Conservation (phyloP, 2,113 vertebrate species). For the Aramus guarauna region DNA sequence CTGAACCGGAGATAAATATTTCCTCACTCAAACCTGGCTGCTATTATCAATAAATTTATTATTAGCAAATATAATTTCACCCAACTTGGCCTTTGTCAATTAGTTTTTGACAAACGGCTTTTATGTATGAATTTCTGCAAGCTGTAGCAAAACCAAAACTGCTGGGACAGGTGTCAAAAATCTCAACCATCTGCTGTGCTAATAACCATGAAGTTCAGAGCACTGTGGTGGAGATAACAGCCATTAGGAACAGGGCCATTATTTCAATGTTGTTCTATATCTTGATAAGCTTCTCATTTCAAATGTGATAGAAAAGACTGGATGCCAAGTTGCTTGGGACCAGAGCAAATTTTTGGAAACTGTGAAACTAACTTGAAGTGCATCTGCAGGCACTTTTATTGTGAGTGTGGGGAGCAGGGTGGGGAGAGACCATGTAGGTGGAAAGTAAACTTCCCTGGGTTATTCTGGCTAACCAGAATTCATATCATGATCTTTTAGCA, state of each 20-base stretch:
- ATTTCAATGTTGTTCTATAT: not conserved
- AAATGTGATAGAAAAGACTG: not conserved
- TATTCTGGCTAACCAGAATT: not conserved
- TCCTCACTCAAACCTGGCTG: not conserved
- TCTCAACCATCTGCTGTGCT: constrained; percentile 12
- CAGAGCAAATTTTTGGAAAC: not conserved
- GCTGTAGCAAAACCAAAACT: not conserved
- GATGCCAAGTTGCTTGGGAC: not conserved
- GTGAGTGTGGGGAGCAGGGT: no score
- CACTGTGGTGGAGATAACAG: not conserved
- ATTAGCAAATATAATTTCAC: not conserved
- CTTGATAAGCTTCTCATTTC: not conserved
- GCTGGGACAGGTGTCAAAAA: constrained; percentile 1
- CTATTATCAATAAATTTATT: not conserved
- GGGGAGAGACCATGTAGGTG: no score
- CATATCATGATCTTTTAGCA: not conserved
- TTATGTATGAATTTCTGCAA: not conserved
- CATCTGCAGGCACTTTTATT: not conserved
- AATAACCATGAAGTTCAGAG: not conserved
- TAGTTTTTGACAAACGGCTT: not conserved
- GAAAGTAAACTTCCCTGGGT: not conserved
- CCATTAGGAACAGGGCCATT: not conserved
- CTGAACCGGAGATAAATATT: not conserved
- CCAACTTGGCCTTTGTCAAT: constrained; percentile 14
- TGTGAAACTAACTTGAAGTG: not conserved